phyloP scores from a whole-genome alignment of 2,113 vertebrate genomes.

The Myanophis thanlyinensis region DNA sequence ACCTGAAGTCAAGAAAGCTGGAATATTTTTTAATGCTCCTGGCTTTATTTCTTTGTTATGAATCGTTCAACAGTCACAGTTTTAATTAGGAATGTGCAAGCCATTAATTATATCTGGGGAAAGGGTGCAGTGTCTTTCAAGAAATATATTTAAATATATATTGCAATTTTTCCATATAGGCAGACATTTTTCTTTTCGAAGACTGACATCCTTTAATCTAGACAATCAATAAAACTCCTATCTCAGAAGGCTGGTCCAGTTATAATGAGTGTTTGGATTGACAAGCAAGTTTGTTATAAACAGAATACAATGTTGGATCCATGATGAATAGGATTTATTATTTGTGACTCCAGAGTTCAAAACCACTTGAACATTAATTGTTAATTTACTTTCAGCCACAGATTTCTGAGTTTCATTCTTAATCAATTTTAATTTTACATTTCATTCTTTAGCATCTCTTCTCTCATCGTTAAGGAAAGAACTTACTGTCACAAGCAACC shows the following conservation, averaged over 20 bases:
- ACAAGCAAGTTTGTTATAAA: constrained; percentile 2
- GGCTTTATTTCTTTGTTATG: neutral
- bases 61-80: neutral
- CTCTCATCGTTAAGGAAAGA: neutral
- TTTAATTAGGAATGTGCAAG: neutral
- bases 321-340: neutral
- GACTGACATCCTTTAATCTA: neutral
- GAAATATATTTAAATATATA: neutral
- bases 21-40: neutral
- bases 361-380: neutral
- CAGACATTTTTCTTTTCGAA: constrained; percentile 1
- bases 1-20: neutral
- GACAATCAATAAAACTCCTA: constrained; percentile 2
- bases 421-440: neutral
- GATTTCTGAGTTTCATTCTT: constrained; percentile 7
- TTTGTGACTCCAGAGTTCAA: neutral
- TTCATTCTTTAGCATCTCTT: neutral
- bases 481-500: neutral
- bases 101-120: neutral
- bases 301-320: neutral
- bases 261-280: constrained; percentile 1
- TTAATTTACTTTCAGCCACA: neutral
- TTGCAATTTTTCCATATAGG: neutral
- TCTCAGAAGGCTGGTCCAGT: neutral
- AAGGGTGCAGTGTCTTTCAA: neutral